Evolutionary conservation across 2,888 invertebrate species (phyloP).

Genomic region (Meghimatium bilineatum): DNA sequence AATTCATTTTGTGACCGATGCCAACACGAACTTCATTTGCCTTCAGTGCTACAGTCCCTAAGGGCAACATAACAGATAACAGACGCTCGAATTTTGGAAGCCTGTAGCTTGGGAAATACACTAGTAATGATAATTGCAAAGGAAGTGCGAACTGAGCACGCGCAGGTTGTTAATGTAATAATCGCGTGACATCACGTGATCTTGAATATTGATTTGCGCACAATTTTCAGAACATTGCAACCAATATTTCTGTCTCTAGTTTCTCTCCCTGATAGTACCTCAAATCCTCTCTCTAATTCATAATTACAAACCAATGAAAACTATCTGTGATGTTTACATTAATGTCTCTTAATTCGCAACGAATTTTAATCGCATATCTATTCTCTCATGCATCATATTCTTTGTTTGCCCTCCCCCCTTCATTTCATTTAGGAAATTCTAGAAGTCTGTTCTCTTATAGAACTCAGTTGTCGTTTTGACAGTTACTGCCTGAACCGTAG

Average conservation of each 20-base stretch:
- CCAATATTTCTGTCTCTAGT: not conserved
- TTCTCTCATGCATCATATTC: no score
- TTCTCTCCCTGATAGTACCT: not conserved
- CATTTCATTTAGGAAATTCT: no score
- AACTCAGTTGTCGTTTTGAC: no score
- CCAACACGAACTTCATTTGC: not conserved
- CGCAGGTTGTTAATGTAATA: not conserved
- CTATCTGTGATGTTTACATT: no score
- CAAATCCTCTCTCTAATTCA: no score
- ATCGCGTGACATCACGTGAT: constrained; percentile 27
- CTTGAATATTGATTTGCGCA: constrained; percentile 8
- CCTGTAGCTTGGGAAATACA: not conserved
- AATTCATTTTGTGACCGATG: not conserved
- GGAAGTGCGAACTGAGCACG: not conserved
- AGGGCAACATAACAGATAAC: not conserved
- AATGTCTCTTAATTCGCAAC: no score
- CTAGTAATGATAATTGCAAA: not conserved
- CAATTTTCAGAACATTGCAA: not conserved
- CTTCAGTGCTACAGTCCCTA: not conserved
- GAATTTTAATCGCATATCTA: no score
- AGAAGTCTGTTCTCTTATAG: no score
- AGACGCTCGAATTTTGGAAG: not conserved
- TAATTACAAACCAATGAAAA: no score
- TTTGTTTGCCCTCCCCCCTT: no score
- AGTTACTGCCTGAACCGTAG: no score